Conservation (phyloP, 2,888 invertebrate species). For the Anodontia alba region DNA sequence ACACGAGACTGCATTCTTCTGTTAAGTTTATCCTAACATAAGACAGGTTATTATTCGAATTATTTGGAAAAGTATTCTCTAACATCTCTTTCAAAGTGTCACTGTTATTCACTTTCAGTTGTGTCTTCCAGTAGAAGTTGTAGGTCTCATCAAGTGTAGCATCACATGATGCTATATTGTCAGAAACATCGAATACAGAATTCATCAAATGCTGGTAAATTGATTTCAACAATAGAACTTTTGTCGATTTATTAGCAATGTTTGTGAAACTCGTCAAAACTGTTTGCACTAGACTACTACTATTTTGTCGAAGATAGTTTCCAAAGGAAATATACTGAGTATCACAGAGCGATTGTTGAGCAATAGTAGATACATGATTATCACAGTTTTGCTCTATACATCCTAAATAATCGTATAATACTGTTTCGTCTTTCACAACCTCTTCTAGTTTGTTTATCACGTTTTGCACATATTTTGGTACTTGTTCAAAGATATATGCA, state of each 20-base stretch:
- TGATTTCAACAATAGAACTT: background rate
- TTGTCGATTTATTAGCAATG: background rate
- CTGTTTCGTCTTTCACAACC: background rate
- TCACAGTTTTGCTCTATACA: background rate
- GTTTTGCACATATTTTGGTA: background rate
- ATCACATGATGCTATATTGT: background rate
- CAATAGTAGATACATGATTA: background rate
- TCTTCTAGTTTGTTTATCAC: background rate
- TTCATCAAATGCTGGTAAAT: background rate
- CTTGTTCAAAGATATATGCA: constrained; percentile 4
- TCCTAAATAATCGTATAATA: background rate
- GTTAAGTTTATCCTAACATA: constrained; percentile 9
- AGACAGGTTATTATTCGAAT: background rate
- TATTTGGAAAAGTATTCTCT: background rate
- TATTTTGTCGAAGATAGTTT: background rate
- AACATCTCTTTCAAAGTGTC: background rate
- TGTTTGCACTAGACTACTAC: background rate
- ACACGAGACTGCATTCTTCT: background rate
- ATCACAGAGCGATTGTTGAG: constrained; percentile 2
- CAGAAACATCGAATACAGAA: background rate
- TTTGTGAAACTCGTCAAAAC: background rate
- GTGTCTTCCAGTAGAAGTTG: background rate
- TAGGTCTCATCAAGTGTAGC: background rate
- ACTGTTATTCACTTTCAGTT: background rate
- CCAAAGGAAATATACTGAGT: background rate